phyloP scores from a whole-genome alignment of 2,888 invertebrate species.

The Callyntrura guangdongensis region DNA sequence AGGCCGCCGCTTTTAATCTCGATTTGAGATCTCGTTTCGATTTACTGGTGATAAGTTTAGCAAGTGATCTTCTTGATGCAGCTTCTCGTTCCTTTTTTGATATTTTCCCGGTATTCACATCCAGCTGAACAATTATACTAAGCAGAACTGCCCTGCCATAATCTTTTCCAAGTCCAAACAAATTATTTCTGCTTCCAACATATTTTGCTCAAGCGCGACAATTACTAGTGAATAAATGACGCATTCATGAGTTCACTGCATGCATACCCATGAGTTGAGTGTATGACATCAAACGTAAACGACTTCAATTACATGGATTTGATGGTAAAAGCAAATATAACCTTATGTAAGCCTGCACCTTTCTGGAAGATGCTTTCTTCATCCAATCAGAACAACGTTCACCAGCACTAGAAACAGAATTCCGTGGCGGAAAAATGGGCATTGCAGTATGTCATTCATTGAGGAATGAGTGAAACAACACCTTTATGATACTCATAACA shows the following conservation, averaged over 20 bases:
- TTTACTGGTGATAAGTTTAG: background rate
- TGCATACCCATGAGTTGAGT: too few species aligned
- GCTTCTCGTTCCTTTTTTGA: conserved; percentile 40
- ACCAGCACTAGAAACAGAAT: conserved; percentile 84
- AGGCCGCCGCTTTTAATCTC: background rate
- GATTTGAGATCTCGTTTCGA: background rate
- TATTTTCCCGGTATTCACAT: background rate
- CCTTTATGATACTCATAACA: conserved; percentile 84
- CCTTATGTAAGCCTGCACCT: conserved; percentile 79
- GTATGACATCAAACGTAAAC: background rate
- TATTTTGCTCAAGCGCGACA: conserved; percentile 83
- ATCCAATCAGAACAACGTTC: conserved; percentile 85
- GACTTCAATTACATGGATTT: too few species aligned
- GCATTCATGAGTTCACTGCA: too few species aligned
- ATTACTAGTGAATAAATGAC: conserved; percentile 21
- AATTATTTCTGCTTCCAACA: conserved; percentile 82
- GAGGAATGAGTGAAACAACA: conserved; percentile 82
- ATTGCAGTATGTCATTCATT: conserved; percentile 83
- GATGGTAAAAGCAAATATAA: too few species aligned
- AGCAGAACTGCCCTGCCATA: conserved; percentile 80
- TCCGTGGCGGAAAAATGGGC: conserved; percentile 78
- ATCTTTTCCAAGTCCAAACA: conserved; percentile 80
- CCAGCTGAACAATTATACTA: conserved; percentile 56
- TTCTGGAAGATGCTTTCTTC: conserved; percentile 61
- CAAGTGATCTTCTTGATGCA: conserved; percentile 16